A percentile compares a stretch with the other conserved stretches of the same genome.
phyloP scores from a whole-genome alignment of 2,888 invertebrate genomes.

The Ryuthela nishihirai region DNA sequence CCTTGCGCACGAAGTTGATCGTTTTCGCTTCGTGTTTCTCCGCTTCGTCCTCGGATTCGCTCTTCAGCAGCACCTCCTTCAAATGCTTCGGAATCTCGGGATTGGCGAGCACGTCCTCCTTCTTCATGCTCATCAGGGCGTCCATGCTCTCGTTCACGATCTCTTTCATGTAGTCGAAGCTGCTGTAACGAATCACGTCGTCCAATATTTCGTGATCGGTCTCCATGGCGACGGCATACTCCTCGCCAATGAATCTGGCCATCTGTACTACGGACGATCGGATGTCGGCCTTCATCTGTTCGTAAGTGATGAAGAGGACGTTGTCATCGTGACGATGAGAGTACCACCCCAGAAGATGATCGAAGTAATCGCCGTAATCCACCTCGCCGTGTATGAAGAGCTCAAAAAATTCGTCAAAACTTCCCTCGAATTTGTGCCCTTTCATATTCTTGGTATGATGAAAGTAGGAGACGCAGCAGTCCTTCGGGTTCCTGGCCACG shows the following conservation, averaged over 20 bases:
- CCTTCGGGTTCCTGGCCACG: slow-evolving; percentile 54
- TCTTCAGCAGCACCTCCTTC: slow-evolving; percentile 7
- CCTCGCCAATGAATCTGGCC: slow-evolving; percentile 39
- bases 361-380: slow-evolving; percentile 37
- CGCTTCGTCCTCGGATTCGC: not conserved
- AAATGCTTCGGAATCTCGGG: slow-evolving; percentile 23
- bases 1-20: slow-evolving; percentile 23
- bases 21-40: slow-evolving; percentile 13
- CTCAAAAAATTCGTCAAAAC: slow-evolving; percentile 49
- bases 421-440: slow-evolving; percentile 13
- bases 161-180: slow-evolving; percentile 32
- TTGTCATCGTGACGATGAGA: slow-evolving; percentile 44
- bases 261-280: slow-evolving; percentile 37
- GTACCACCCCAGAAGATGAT: slow-evolving; percentile 33
- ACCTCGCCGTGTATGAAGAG: slow-evolving; percentile 50
- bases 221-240: slow-evolving; percentile 5
- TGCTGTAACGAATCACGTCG: slow-evolving; percentile 27
- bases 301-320: slow-evolving; percentile 50
- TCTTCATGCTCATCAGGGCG: slow-evolving; percentile 9
- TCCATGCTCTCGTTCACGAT: slow-evolving; percentile 17
- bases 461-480: slow-evolving; percentile 52
- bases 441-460: slow-evolving; percentile 27
- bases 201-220: slow-evolving; percentile 8
- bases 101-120: slow-evolving; percentile 20
- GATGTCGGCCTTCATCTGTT: slow-evolving; percentile 49